A percentile compares a stretch with the other conserved stretches of the same genome.
phyloP scores from a whole-genome alignment of 2,888 invertebrate genomes.

The Drosophila suboccidentalis region DNA sequence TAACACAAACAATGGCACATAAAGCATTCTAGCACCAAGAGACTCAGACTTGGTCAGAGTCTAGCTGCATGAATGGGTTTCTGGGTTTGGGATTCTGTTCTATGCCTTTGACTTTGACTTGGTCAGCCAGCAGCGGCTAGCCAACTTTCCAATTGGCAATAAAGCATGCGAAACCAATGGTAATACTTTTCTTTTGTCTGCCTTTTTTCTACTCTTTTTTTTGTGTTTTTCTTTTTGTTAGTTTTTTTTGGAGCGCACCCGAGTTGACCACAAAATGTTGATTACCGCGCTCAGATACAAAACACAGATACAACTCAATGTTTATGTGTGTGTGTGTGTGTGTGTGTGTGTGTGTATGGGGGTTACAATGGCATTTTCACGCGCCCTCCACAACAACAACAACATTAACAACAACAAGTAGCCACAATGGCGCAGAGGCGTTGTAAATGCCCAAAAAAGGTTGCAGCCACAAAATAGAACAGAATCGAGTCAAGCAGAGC shows the following conservation, averaged over 20 bases:
- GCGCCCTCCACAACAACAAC: constrained; percentile 63
- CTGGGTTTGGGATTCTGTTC: constrained; percentile 36
- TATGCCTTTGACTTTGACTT: constrained; percentile 18
- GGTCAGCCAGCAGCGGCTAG: constrained; percentile 41
- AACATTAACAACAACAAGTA: constrained; percentile 28
- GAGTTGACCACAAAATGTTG: constrained; percentile 79
- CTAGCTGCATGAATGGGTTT: constrained; percentile 56
- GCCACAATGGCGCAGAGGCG: constrained; percentile 74
- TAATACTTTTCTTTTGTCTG: constrained; percentile 48
- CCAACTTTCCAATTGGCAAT: constrained; percentile 82
- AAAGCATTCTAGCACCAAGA: constrained; percentile 76
- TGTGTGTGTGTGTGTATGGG: constrained; percentile 23
- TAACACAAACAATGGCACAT: constrained; percentile 71
- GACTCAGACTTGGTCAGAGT: constrained; percentile 14
- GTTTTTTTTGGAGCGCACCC: constrained; percentile 45
- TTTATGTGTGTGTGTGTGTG: constrained; percentile 9
- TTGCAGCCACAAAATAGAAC: constrained; percentile 56
- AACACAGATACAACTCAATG: constrained; percentile 36
- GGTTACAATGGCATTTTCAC: constrained; percentile 74
- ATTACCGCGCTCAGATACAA: constrained; percentile 69
- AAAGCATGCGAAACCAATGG: constrained; percentile 78
- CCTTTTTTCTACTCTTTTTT: constrained; percentile 21
- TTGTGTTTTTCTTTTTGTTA: constrained; percentile 27
- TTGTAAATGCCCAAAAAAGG: constrained; percentile 80
- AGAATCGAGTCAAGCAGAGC: constrained; percentile 10